phyloP scores from a whole-genome alignment of 2,888 invertebrate species.

The Standfussiana lucernea region DNA sequence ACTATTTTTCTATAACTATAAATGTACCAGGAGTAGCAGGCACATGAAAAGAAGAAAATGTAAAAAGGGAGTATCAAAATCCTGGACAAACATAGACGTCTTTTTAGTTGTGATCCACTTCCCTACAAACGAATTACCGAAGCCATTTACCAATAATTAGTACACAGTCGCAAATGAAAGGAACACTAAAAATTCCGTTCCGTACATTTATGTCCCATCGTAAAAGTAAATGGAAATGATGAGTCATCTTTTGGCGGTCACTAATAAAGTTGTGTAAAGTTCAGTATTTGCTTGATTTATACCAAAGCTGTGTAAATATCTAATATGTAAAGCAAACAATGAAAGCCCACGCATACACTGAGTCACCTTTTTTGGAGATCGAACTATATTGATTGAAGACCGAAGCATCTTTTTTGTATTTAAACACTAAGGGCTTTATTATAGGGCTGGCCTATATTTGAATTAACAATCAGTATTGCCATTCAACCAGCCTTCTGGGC shows the following conservation, averaged over 20 bases:
- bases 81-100: too few relatives aligned
- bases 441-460: too few relatives aligned
- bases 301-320: conserved; percentile 32
- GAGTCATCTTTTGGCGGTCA: conserved; percentile 23
- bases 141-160: too few relatives aligned
- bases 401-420: not conserved
- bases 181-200: not conserved
- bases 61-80: not conserved
- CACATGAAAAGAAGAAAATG: not conserved
- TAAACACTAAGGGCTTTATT: too few relatives aligned
- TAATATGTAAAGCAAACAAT: conserved; percentile 22
- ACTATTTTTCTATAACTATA: not conserved
- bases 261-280: conserved; percentile 29
- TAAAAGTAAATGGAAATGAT: conserved; percentile 12
- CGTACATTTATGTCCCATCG: not conserved
- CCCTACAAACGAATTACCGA: not conserved
- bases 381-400: not conserved
- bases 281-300: conserved; percentile 15
- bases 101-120: too few relatives aligned
- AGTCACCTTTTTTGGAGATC: conserved; percentile 23
- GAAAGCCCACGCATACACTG: conserved; percentile 11
- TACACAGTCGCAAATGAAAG: not conserved
- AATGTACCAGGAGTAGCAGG: not conserved
- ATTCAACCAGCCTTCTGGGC: too few relatives aligned
- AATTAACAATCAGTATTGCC: too few relatives aligned